A percentile compares a stretch with the other conserved stretches of the same genome.
phyloP scores from a whole-genome alignment of 2,113 vertebrate species.

The Dascyllus trimaculatus region DNA sequence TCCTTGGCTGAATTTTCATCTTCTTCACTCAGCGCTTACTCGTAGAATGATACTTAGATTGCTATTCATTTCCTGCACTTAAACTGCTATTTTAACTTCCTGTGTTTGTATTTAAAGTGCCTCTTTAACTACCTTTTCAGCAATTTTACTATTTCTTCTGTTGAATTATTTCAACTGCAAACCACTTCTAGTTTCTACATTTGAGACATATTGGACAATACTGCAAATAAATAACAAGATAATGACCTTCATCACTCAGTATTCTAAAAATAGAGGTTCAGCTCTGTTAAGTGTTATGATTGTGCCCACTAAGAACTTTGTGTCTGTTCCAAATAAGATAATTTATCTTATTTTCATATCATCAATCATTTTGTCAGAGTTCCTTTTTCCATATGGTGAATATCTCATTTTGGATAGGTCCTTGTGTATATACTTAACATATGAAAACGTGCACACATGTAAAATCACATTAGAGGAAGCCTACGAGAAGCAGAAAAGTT shows the following conservation, averaged over 20 bases:
- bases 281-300: slow-evolving; percentile 30
- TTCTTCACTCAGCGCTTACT: background rate
- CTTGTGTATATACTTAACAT: slow-evolving; percentile 37
- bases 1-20: background rate
- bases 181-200: background rate
- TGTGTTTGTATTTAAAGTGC: background rate
- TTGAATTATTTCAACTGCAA: background rate
- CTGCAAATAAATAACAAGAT: slow-evolving; percentile 5
- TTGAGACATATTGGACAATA: background rate
- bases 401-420: slow-evolving; percentile 40
- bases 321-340: slow-evolving; percentile 31
- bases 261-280: slow-evolving; percentile 20
- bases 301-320: slow-evolving; percentile 16
- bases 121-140: background rate
- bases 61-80: too few relatives aligned
- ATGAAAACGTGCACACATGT: slow-evolving; percentile 45
- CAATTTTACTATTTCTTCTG: background rate
- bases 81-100: background rate
- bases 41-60: too few relatives aligned
- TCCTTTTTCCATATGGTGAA: slow-evolving; percentile 44
- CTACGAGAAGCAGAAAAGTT: slow-evolving; percentile 28
- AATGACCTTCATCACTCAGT: slow-evolving; percentile 9
- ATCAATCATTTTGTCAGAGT: slow-evolving; percentile 70
- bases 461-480: slow-evolving; percentile 39
- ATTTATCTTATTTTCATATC: slow-evolving; percentile 55